These are phyloP conservation scores for Tinea pellionella DNA, from an alignment of 2,888 invertebrate genomes.

Conservation along the genomic window DNA sequence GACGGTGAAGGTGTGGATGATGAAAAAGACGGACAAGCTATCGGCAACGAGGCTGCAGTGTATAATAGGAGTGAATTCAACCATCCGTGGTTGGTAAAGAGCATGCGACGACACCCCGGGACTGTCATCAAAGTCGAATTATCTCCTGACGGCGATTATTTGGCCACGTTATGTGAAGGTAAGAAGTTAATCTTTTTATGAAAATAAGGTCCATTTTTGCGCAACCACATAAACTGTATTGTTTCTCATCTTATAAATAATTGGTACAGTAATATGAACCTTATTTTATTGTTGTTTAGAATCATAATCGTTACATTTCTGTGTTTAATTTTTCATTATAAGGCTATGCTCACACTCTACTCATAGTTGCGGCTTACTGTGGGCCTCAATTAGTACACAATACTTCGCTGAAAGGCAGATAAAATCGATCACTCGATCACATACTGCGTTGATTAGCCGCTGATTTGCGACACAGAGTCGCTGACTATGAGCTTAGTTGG, in stretches of 20 bases:
- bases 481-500: too few species aligned
- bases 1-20: background rate
- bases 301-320: background rate
- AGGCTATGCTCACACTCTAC: too few species aligned
- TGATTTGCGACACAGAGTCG: too few species aligned
- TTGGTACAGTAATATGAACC: background rate
- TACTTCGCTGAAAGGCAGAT: too few species aligned
- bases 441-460: too few species aligned
- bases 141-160: conserved; percentile 86
- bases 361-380: too few species aligned
- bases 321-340: too few species aligned
- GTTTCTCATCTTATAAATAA: background rate
- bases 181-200: conserved; percentile 35
- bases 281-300: background rate
- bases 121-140: conserved; percentile 82
- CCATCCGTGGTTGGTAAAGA: conserved; percentile 84
- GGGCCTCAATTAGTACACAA: too few species aligned
- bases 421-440: too few species aligned
- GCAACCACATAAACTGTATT: background rate
- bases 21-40: background rate
- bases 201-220: background rate
- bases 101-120: conserved; percentile 85
- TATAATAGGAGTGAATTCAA: conserved; percentile 61
- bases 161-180: conserved; percentile 89
- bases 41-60: too few species aligned